Conservation (phyloP, 92 coral and sea anemone species). For the Actinernus sp. region DNA sequence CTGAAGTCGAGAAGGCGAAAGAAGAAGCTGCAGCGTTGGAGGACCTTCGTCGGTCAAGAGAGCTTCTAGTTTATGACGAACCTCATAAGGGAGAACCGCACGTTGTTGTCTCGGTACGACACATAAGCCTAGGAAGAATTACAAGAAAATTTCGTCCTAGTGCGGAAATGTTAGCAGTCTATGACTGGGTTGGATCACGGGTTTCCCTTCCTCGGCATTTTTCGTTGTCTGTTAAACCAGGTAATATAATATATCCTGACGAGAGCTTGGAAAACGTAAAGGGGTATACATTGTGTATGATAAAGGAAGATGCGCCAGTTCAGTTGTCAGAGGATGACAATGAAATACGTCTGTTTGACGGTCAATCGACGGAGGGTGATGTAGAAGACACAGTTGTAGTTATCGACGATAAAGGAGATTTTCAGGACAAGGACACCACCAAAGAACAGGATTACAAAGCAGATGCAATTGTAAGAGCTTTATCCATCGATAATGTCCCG, state of each 20-base stretch:
- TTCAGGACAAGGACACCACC: no score
- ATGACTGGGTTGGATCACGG: conserved; percentile 36
- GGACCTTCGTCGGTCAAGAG: conserved; percentile 1
- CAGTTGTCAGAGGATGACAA: no score
- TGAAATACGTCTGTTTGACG: no score
- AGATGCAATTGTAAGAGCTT: no score
- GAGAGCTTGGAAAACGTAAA: conserved; percentile 39
- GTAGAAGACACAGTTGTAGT: no score
- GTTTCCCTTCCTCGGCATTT: conserved; percentile 8
- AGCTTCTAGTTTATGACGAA: conserved; percentile 25
- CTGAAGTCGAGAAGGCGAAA: conserved; percentile 6
- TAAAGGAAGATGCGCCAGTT: no score
- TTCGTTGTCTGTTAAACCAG: conserved; percentile 14
- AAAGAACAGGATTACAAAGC: no score
- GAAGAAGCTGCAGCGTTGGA: conserved; percentile 25
- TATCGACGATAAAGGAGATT: no score
- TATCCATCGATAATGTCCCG: no score
- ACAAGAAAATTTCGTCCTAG: conserved; percentile 17
- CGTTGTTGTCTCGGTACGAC: conserved; percentile 15
- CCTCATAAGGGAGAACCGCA: conserved; percentile 6
- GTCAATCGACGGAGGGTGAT: no score
- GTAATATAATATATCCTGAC: conserved; percentile 37
- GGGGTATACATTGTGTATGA: conserved; percentile 46
- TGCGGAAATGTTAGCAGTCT: conserved; percentile 11
- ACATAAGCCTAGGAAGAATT: not conserved